Evolutionary conservation across 2,888 invertebrate genomes (phyloP).

Genomic region (Augiades crinisus): DNA sequence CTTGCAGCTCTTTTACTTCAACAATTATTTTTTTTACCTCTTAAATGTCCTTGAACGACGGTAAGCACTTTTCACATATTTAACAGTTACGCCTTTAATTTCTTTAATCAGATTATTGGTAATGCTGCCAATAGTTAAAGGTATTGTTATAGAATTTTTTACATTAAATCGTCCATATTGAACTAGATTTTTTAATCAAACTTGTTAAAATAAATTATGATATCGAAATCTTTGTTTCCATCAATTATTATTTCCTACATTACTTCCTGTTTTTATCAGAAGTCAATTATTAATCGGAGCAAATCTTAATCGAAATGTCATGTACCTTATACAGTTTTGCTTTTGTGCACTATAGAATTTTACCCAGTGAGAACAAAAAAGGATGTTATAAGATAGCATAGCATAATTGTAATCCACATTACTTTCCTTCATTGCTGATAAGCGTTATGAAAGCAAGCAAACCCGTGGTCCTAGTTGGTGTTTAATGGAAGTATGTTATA

Average conservation of each 20-base stretch:
- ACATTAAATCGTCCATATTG: conserved; percentile 11
- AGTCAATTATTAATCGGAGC: conserved; percentile 17
- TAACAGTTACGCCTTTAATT: no score
- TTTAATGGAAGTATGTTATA: neutral
- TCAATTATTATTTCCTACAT: conserved; percentile 7
- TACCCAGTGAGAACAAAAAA: neutral
- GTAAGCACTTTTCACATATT: no score
- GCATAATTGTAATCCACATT: neutral
- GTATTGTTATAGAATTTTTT: conserved; percentile 7
- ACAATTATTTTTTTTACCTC: no score
- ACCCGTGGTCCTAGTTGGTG: neutral
- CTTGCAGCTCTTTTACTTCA: no score
- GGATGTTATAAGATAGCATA: neutral
- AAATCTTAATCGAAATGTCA: conserved; percentile 22
- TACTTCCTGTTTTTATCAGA: conserved; percentile 17
- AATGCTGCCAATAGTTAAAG: no score
- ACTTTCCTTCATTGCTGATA: neutral
- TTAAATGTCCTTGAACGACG: no score
- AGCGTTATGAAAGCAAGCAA: no score
- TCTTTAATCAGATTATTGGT: no score
- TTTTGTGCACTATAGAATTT: neutral
- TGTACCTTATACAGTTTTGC: conserved; percentile 2
- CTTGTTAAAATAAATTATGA: conserved; percentile 10
- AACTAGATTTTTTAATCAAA: conserved; percentile 13
- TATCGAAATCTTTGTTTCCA: conserved; percentile 11